Base-by-base conservation (phyloP, 1,140 invertebrate genomes). In the Drosophila varians region DNA sequence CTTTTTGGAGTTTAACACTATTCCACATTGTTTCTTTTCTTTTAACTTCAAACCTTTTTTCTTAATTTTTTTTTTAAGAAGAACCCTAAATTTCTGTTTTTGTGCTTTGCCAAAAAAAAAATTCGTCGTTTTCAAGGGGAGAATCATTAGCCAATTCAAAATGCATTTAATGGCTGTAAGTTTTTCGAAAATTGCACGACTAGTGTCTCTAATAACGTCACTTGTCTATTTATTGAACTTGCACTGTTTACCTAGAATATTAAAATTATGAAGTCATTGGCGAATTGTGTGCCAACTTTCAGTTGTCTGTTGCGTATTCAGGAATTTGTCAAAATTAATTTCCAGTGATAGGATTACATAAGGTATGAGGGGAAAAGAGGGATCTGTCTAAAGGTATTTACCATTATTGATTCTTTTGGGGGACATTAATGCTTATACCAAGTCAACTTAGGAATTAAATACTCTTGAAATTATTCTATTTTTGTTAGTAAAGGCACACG, bases 201-300 rank as follows among this genome's bases (percentile, higher is more conserved):
- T 8, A 53, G 77, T 82, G 72, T 69, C 8, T 9, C 18, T 36
- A 31, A 72, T 75, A 69, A 60, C 79, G 80, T 84, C 82, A 80
- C 51, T 58, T 18, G 51, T 80, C 53, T 86, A 86, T 86, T 86
- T 86, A 72, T 72, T 61, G 40, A 48, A 11, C 12, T 38, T 82
- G 74, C 56, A 70, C 52, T 43, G 57, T 54, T 70, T 57, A 65
- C 46, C 70, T 66, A 53, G 18, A 21, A 25, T 23, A 64, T 36
- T 48, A 57, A 45, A 40, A 58, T 46, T 74, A 68, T 75, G 72
- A 74, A 75, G 72, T 75, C 72, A 75, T 60, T 74, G n/a, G 28
- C 26, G 48, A 47, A 60, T 61, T 51, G 49, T 68, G 26, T 78
- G 74, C 31, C 79, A 79, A 74, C 31, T 53, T 74, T 66, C 16